These are phyloP conservation scores for Liodrosophila aerea DNA, from an alignment of 2,888 invertebrate genomes.

Conservation along the genomic window DNA sequence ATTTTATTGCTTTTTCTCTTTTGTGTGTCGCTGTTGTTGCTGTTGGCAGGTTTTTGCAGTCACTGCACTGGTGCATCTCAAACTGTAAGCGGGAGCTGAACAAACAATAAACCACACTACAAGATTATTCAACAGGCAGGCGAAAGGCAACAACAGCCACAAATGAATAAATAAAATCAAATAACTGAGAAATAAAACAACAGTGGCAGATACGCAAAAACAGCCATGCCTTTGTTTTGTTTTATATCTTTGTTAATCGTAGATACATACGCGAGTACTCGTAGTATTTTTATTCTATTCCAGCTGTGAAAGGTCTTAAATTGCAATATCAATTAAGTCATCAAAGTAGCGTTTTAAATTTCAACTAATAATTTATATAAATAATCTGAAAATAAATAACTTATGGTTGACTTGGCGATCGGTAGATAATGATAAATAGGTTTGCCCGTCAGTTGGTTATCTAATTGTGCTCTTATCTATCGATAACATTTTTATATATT, in stretches of 20 bases:
- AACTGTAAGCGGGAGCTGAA: slow-evolving; percentile 39
- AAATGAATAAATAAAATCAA: slow-evolving; percentile 4
- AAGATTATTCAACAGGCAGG: slow-evolving; percentile 50
- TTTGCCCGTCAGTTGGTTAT: background rate
- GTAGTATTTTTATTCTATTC: too few relatives aligned
- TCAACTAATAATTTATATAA: too few relatives aligned
- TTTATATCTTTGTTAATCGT: too few relatives aligned
- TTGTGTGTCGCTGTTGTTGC: slow-evolving; percentile 18
- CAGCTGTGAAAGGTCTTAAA: too few relatives aligned
- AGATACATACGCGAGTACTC: too few relatives aligned
- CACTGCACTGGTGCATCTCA: slow-evolving; percentile 43
- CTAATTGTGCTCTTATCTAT: background rate
- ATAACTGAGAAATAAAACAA: slow-evolving; percentile 12
- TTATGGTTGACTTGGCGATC: background rate
- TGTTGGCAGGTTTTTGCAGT: slow-evolving; percentile 43
- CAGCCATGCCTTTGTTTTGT: too few relatives aligned
- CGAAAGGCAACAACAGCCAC: slow-evolving; percentile 35
- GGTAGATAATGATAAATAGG: background rate
- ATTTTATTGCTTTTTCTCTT: slow-evolving; percentile 51
- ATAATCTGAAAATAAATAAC: too few relatives aligned
- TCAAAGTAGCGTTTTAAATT: too few relatives aligned
- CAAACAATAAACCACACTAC: slow-evolving; percentile 16
- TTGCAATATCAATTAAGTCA: too few relatives aligned
- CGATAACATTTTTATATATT: too few relatives aligned
- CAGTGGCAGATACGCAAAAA: slow-evolving; percentile 19